phyloP scores from a whole-genome alignment of 2,888 invertebrate species.

The Agelastica alni region DNA sequence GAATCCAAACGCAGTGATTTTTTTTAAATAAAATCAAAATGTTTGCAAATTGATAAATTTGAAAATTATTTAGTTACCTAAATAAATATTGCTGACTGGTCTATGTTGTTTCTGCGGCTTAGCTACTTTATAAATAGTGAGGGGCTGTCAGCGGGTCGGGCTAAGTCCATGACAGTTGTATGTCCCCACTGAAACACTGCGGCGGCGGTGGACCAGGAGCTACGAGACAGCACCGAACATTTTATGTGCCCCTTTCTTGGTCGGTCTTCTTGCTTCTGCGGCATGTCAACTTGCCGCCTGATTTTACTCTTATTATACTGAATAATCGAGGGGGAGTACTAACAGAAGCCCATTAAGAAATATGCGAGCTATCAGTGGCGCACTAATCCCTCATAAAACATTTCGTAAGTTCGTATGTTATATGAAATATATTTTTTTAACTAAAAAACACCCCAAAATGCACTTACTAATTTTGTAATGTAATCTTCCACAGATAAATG shows the following conservation, averaged over 20 bases:
- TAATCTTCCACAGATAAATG: too few relatives aligned
- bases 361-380: slow-evolving; percentile 3
- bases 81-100: too few relatives aligned
- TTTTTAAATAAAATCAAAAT: too few relatives aligned
- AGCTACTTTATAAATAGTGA: slow-evolving; percentile 17
- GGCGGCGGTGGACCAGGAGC: slow-evolving; percentile 35
- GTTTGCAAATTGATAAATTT: too few relatives aligned
- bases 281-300: slow-evolving; percentile 43
- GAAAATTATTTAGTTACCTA: too few relatives aligned
- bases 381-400: too few relatives aligned
- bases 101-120: slow-evolving; percentile 8
- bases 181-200: slow-evolving; percentile 32
- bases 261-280: slow-evolving; percentile 18
- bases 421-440: too few relatives aligned
- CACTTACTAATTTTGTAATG: too few relatives aligned
- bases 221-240: slow-evolving; percentile 43
- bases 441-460: too few relatives aligned
- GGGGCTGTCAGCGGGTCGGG: slow-evolving; percentile 39
- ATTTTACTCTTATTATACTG: slow-evolving; percentile 23
- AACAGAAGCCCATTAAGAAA: slow-evolving; percentile 6
- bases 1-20: too few relatives aligned
- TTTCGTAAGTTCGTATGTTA: too few relatives aligned
- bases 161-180: slow-evolving; percentile 44
- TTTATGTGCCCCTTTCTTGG: slow-evolving; percentile 42
- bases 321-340: slow-evolving; percentile 33